Evolutionary conservation across 2,113 vertebrate species (phyloP).

Genomic region (Burhinus bistriatus): DNA sequence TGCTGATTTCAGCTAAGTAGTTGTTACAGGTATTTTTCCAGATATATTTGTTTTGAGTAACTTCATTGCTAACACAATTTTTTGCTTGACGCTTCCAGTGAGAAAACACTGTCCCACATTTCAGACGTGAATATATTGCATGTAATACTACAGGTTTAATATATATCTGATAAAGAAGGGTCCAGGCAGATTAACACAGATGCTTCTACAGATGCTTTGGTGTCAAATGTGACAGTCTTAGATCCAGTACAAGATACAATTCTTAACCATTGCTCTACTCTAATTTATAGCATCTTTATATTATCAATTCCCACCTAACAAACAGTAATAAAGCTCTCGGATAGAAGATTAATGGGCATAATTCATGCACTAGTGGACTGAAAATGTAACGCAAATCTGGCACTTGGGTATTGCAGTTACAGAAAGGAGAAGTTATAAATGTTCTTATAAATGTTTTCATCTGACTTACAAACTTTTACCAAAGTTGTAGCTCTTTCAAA

Average conservation of each 20-base stretch:
- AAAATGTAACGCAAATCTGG: constrained; percentile 20
- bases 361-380: constrained; percentile 32
- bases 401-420: neutral
- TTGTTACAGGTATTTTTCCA: neutral
- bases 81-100: neutral
- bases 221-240: neutral
- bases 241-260: neutral
- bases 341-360: constrained; percentile 45
- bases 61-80: neutral
- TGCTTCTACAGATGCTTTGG: neutral
- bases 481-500: neutral
- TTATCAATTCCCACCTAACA: constrained; percentile 16
- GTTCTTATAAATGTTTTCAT: neutral
- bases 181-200: neutral
- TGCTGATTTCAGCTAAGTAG: neutral
- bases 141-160: neutral
- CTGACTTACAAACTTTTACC: neutral
- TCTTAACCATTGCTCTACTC: neutral
- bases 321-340: constrained; percentile 14
- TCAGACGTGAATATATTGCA: neutral
- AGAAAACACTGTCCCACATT: neutral
- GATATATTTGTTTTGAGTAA: neutral
- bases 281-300: constrained; percentile 42
- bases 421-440: neutral
- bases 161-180: neutral